phyloP scores from a whole-genome alignment of 2,113 vertebrate species.

The Anoura caudifer region DNA sequence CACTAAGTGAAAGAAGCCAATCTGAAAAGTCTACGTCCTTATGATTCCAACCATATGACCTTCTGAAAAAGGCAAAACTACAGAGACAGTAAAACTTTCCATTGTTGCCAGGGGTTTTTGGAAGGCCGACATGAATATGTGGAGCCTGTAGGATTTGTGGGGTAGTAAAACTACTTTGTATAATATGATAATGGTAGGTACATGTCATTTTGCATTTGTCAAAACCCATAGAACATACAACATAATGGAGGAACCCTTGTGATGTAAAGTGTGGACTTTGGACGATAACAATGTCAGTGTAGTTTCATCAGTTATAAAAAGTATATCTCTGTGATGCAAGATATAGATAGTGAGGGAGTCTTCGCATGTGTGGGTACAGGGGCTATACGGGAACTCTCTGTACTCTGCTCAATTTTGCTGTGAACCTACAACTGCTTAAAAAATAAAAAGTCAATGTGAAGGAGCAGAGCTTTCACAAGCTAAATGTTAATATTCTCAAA shows the following conservation, averaged over 20 bases:
- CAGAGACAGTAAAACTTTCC: background rate
- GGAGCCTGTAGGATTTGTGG: background rate
- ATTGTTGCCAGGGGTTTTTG: background rate
- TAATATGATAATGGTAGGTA: background rate
- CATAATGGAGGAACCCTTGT: background rate
- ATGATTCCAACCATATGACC: background rate
- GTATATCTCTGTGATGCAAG: background rate
- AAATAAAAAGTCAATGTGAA: background rate
- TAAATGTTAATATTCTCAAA: background rate
- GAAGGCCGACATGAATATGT: background rate
- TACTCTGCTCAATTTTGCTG: background rate
- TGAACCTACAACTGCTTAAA: background rate
- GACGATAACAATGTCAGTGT: background rate
- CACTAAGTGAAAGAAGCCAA: background rate
- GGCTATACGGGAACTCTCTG: background rate
- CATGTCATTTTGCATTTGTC: background rate
- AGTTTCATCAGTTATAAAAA: background rate
- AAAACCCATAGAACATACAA: background rate
- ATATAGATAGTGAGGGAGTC: background rate
- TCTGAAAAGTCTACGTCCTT: background rate
- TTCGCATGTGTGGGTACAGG: accelerated
- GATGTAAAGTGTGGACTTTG: background rate
- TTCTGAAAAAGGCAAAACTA: background rate
- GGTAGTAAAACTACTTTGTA: background rate
- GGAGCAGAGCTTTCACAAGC: background rate